Base-by-base conservation (phyloP, 2,113 vertebrate genomes). In the Nettapus auritus region DNA sequence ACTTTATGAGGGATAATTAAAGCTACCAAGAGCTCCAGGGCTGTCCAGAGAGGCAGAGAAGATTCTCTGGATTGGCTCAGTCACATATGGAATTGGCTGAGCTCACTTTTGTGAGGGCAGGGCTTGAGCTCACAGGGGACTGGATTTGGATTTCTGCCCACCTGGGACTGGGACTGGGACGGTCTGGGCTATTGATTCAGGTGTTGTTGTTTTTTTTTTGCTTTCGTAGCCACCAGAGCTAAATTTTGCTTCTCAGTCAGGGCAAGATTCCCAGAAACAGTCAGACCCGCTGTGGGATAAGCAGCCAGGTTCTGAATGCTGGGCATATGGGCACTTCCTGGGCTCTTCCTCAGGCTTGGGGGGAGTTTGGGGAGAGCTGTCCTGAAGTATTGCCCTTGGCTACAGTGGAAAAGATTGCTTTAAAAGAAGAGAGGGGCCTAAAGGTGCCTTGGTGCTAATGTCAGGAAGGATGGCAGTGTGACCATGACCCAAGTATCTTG, bases 111-210 rank as follows among this genome's bases (percentile, higher is more conserved):
- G 11, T 5, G 6, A 88, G 52, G 3, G 31, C 9, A 64, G 50
- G 31, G 36, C 17, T 70, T 7, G 1, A 0, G 1, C 38, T 78
- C 1, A 4, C 17, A 38, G 19, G 46, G 21, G 17, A 31, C 20
- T 46, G 33, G 10, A 26, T 80, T 33, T 85, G 57, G 6, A 44
- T 85, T 90, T 68, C 56, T 60, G 88, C 55, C 31, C 33, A 34
- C 33, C 40, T 86, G 50, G 29, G 23, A 17, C 26, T 70, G 64
- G 20, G 69, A 42, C 34, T 70, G 20, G 42, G 17, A 77, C 64
- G 69, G 77, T 92, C 76, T 63, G 33, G 19, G 5, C 36, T 88
- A 3, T 53, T 81, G 63, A 55, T 69, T 86, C 46, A 90, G 71
- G 11, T 40, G 29, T 36, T 74, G n/a, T n/a, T n/a, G n/a, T 63